Evolutionary conservation across 2,113 vertebrate species (phyloP), one percentile per base, ranked within the genome.

Genomic region (Gnathonemus echidnorhynchus): DNA sequence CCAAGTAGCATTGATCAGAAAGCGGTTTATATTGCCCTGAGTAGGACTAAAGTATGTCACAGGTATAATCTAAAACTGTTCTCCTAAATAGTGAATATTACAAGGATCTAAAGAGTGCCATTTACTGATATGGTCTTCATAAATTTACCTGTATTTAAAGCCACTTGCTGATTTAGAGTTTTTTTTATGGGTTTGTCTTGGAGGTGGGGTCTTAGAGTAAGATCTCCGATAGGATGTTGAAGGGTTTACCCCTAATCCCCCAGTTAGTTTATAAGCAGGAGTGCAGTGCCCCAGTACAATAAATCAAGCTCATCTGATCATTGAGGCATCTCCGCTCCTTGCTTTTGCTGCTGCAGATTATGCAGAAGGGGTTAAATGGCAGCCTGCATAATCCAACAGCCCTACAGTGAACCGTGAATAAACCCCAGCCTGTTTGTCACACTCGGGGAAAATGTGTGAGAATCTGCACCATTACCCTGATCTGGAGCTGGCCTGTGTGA

Each of bases 341-440:
- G 85, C 27, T 24, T 15, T 86, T 49, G 21, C 46, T 83, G 77
- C 13, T 8, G 42, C 21, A 21, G 35, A 21, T 83, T 83, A 45
- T 0, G 7, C 4, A 19, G 42, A 17, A 42, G 2, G 84, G 42
- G 24, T 48, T 86, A 49, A 86, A 49, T 15, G 84, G 19, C 48
- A 27, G 84, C 48, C 45, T 31, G 48, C 48, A 5, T 17, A 27
- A 52, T 52, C 11, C 48, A 21, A 15, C 27, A 87, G 85, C 27
- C 48, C 85, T 27, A 49, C 45, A 52, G 48, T 52, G 85, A 31
- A 27, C 85, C 27, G 21, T 13, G n/a, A 87, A 35, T n/a, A 52
- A 52, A 87, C 52, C n/a, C 86, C 27, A 53, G 24, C 46, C 46
- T 87, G 86, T 87, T 52, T n/a, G 48, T 87, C 86, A 87, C 86